Conservation (phyloP, 2,797 vertebrate genomes). For the Cyprinella venusta region DNA sequence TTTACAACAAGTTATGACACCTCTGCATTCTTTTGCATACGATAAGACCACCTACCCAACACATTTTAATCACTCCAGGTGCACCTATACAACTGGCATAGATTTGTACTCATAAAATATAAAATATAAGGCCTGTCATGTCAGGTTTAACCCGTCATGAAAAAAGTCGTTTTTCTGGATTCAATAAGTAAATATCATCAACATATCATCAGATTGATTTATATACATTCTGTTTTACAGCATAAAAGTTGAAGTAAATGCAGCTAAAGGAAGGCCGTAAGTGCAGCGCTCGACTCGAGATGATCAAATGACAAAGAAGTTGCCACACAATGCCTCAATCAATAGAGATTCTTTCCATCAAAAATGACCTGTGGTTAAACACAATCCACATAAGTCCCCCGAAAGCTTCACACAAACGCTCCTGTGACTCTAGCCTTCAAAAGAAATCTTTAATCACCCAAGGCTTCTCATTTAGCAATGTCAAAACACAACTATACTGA, state of each 20-base stretch:
- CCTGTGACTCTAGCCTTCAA: conserved; percentile 48
- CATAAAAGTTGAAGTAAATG: background rate
- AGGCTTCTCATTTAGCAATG: conserved; percentile 70
- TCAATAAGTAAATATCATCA: background rate
- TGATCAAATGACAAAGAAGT: conserved; percentile 24
- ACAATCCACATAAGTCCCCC: conserved; percentile 54
- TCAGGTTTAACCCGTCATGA: conserved; percentile 1
- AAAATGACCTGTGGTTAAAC: conserved; percentile 46
- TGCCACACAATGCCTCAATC: conserved; percentile 36
- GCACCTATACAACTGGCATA: conserved; percentile 15
- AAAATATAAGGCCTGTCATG: conserved; percentile 11
- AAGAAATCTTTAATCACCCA: conserved; percentile 61
- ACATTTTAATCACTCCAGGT: background rate
- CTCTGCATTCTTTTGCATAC: background rate
- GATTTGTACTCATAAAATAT: background rate
- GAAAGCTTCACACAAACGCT: conserved; percentile 46
- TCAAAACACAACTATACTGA: conserved; percentile 60
- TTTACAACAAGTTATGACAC: conserved; percentile 11
- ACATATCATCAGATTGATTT: background rate
- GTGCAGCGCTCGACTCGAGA: background rate
- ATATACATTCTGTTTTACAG: background rate
- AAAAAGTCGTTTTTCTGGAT: background rate
- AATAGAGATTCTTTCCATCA: conserved; percentile 50
- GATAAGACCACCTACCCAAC: background rate
- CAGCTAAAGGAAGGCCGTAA: conserved; percentile 5